Base-by-base conservation (phyloP, 2,888 invertebrate species). In the Thymelicus lineola region DNA sequence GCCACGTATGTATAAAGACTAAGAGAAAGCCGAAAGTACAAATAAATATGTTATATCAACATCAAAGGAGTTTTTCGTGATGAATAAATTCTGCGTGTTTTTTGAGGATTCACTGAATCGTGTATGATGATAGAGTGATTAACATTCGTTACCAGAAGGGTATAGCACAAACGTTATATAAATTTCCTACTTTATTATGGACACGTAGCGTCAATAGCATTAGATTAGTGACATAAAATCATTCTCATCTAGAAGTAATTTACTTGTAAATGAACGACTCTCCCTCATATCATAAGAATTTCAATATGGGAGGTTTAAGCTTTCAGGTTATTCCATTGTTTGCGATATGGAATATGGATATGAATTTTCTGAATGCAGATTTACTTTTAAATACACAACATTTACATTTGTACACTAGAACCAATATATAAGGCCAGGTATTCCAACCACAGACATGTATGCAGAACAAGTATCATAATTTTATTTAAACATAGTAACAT, bases 51-150 rank as follows among this genome's bases (percentile, higher is more conserved):
- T 50, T 61, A 67, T 67, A 67, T 55, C 14, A 6, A 61, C 53
- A 55, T 60, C 65, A 66, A 48, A 59, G 48, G 50, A 50, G 50
- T 67, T 67, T 59, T 66, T 50, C 10, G 36, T 15, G 12, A 59
- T 20, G 36, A 50, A 46, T 28, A 42, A 42, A 10, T 10, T 59
- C 59, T 38, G 36, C 36, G 48, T 66, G 17, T 50, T 50, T 66
- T 67, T 67, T 67, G 50, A 50, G 50, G 28, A 66, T 50, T 60
- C 50, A 48, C 67, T 61, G 60, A 53, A 7, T 60, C 66, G 66
- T 45, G 35, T 36, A 38, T 57, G 57, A 57, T 57, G 17, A 17
- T 38, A 20, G 28, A 28, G 28, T 10, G 38, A 66, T 65, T 46
- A 65, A 65, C 28, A 65, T 65, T 59, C 15, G 15, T 17, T 45